Evolutionary conservation across 1,140 invertebrate species (phyloP), one percentile per base, ranked within the genome.

Genomic region (Anastatus disparis): DNA sequence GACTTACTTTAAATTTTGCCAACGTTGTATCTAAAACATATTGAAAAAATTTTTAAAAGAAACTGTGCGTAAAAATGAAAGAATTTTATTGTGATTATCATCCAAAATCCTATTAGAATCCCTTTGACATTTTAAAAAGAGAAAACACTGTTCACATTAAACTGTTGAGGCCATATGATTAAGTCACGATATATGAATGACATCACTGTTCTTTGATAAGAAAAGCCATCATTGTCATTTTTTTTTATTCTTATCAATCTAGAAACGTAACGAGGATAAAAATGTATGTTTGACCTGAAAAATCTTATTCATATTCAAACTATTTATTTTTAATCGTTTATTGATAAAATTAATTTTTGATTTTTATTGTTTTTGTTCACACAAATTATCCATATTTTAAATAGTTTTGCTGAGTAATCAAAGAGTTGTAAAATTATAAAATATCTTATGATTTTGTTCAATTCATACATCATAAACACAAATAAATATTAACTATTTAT

Each of bases 241-340:
- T 52, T n/a, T 52, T 64, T 6, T 35, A 44, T 22, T 55, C 52
- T 56, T 66, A 66, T 66, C 52, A 29, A 46, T 38, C 42, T 65
- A 17, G 8, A 12, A 52, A 40, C 48, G 3, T 64, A 26, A 35
- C 52, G 7, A 0, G 40, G 22, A 46, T 56, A 56, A 44, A 66
- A 40, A 38, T 38, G 12, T 31, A 35, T 3, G 15, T 40, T 24
- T 63, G 44, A n/a, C 29, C 29, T 63, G 7, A 50, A 63, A 50
- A 62, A 31, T n/a, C 13, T 12, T 31, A 20, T 35, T 48, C 8
- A 29, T 12, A 20, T 48, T 27, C 0, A 20, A 10, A 6, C 12
- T 35, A 2, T 53, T 31, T 35, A 20, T 31, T 55, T 20, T 35
- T 24, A 40, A 20, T 58, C 31, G 31, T 10, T 35, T 35, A 10